Percentiles rank a stretch among this genome's conserved stretches.
phyloP scores from a whole-genome alignment of 2,888 invertebrate genomes.

The Athrips mouffetella region DNA sequence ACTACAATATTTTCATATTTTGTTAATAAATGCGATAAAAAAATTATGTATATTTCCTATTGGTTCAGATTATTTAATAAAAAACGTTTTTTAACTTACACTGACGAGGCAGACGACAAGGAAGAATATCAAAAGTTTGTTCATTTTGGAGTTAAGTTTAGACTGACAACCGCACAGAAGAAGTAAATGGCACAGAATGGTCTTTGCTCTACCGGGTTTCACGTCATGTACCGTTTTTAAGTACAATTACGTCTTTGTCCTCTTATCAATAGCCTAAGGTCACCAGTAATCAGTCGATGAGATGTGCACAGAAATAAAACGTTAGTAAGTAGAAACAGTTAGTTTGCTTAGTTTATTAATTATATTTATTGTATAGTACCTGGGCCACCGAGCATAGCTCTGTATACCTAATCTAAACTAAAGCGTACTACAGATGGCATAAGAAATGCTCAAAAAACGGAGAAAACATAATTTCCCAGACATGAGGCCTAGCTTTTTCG shows the following conservation, averaged over 20 bases:
- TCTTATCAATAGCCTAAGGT: background rate
- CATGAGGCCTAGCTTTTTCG: too few species aligned
- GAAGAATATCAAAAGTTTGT: constrained; percentile 50
- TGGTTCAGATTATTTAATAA: background rate
- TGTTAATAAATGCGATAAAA: background rate
- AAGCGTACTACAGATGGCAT: too few species aligned
- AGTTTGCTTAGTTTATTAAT: too few species aligned
- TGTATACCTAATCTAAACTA: too few species aligned
- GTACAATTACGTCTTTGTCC: background rate
- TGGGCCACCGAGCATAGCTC: too few species aligned
- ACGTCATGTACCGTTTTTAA: background rate
- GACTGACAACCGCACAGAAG: background rate
- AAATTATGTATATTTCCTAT: background rate
- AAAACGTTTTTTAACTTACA: constrained; percentile 20
- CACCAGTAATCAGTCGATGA: constrained; percentile 7
- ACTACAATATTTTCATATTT: too few species aligned
- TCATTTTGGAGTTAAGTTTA: constrained; percentile 40
- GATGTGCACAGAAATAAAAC: background rate
- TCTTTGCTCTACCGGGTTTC: background rate
- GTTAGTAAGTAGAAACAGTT: background rate
- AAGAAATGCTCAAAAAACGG: too few species aligned
- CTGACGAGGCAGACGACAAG: constrained; percentile 56
- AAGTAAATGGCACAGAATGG: background rate
- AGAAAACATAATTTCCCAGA: too few species aligned
- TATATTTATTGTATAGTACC: too few species aligned